Evolutionary conservation across 1,140 invertebrate genomes (phyloP), one percentile per base, ranked within the genome.

Genomic region (Cyrtorhinus lividipennis): DNA sequence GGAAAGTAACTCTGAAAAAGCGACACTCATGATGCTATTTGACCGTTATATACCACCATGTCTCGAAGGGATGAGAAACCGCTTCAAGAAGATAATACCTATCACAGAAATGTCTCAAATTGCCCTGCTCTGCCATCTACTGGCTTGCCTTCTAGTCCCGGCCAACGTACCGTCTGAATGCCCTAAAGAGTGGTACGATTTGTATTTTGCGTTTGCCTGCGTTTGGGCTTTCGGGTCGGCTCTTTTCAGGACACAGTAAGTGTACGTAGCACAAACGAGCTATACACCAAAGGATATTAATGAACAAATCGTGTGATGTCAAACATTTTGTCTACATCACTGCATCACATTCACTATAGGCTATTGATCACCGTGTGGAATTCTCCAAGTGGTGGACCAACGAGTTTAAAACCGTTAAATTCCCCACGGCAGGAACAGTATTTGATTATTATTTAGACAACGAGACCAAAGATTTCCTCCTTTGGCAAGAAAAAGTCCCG

Each of bases 321-420:
- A n/a, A n/a, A n/a, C n/a, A n/a, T n/a, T n/a, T n/a, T n/a, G n/a
- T n/a, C n/a, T n/a, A n/a, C n/a, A n/a, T n/a, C n/a, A n/a, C n/a
- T n/a, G n/a, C n/a, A n/a, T n/a, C n/a, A n/a, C n/a, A n/a, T n/a
- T n/a, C n/a, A n/a, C n/a, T n/a, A 12, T 67, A 84, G 81, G 71
- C 80, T 12, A 74, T 79, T 0, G 84, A 86, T 73, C 83, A 88
- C 70, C 74, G 87, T 63, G 78, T 86, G 0, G 92, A 98, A 73
- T 98, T 96, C 72, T 92, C 89, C 10, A 96, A 97, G 79, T 98
- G 94, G 94, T 98, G 92, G 90, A 76, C 86, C 1, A 93, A 90
- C 71, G 94, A 98, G 74, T 98, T 96, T 73, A 97, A 97, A 75
- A 88, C 86, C 46, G 79, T 97, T 13, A 95, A 93, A 76, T 96